Percentiles rank a stretch among this genome's conserved stretches.
phyloP scores from a whole-genome alignment of 2,888 invertebrate genomes.

The Oscheius onirici region DNA sequence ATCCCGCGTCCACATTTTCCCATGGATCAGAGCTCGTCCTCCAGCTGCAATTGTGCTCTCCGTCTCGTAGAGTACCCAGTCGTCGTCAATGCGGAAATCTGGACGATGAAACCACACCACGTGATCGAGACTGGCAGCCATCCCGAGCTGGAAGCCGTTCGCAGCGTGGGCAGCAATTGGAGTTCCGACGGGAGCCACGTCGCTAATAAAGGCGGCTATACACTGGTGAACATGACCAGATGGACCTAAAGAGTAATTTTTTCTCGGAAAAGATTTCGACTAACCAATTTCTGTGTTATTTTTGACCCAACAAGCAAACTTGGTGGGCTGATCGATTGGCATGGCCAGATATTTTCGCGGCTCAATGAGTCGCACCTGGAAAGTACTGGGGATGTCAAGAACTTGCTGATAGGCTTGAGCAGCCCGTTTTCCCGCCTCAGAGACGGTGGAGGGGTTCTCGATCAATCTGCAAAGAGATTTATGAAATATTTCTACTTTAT shows the following conservation, averaged over 20 bases:
- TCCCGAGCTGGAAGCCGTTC: conserved; percentile 51
- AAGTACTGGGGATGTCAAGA: conserved; percentile 50
- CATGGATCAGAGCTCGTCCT: conserved; percentile 72
- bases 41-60: conserved; percentile 72
- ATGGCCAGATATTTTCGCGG: conserved; percentile 48
- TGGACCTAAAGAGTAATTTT: conserved; percentile 51
- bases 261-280: neutral
- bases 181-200: conserved; percentile 62
- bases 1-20: conserved; percentile 73
- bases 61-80: conserved; percentile 74
- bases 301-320: conserved; percentile 70
- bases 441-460: conserved; percentile 46
- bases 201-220: conserved; percentile 73
- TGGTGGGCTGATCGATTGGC: conserved; percentile 49
- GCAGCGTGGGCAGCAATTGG: conserved; percentile 50
- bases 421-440: conserved; percentile 45
- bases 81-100: conserved; percentile 72
- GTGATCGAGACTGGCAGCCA: conserved; percentile 73
- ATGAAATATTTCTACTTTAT: neutral
- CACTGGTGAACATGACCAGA: conserved; percentile 72
- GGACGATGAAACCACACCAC: conserved; percentile 74
- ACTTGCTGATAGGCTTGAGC: conserved; percentile 51
- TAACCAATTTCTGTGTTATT: conserved; percentile 69
- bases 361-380: conserved; percentile 48
- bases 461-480: conserved; percentile 41